Evolutionary conservation across 2,888 invertebrate species (phyloP).

Genomic region (Lissonota sp.): DNA sequence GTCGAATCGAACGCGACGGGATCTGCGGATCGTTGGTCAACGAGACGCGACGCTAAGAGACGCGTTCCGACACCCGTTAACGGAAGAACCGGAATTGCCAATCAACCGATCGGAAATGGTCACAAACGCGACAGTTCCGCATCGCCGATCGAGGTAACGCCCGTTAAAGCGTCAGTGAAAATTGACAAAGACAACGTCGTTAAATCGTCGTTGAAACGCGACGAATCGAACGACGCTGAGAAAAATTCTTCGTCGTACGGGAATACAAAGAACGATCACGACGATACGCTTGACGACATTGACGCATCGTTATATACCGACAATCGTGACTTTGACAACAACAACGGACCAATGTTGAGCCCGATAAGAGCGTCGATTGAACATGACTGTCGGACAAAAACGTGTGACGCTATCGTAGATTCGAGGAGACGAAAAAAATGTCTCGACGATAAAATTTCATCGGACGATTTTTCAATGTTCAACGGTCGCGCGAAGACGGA

Average conservation of each 20-base stretch:
- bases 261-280: conserved; percentile 83
- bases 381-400: conserved; percentile 81
- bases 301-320: conserved; percentile 83
- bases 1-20: conserved; percentile 39
- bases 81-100: conserved; percentile 51
- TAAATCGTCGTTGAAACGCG: neutral
- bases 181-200: neutral
- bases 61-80: conserved; percentile 65
- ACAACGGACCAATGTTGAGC: conserved; percentile 85
- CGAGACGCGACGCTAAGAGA: conserved; percentile 65
- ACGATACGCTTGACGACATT: conserved; percentile 76
- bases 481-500: neutral
- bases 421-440: conserved; percentile 10
- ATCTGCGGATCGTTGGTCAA: conserved; percentile 50
- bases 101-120: conserved; percentile 67
- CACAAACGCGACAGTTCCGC: conserved; percentile 71
- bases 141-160: conserved; percentile 77
- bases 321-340: conserved; percentile 83
- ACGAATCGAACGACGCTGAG: conserved; percentile 31
- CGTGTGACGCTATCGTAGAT: conserved; percentile 65
- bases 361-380: conserved; percentile 75
- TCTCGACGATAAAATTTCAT: neutral
- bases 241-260: conserved; percentile 21
- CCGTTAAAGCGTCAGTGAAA: neutral
- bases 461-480: conserved; percentile 9